A percentile compares a stretch with the other conserved stretches of the same genome.
Evolutionary conservation across 2,888 invertebrate genomes (phyloP).

Genomic region (Embidobia sp.): DNA sequence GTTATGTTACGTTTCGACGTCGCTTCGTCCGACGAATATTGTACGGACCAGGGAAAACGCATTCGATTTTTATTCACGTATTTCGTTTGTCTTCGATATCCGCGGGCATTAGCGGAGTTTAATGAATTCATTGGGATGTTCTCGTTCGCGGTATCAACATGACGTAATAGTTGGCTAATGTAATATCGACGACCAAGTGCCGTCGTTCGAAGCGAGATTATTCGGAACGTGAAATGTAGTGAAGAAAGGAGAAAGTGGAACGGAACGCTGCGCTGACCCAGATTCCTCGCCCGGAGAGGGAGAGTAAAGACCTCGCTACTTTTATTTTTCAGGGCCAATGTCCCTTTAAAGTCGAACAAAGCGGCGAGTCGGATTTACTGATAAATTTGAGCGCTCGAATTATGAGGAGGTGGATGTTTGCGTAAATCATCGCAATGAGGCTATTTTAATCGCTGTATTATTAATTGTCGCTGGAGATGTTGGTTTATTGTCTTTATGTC

Average conservation of each 20-base stretch:
- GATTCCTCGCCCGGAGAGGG: constrained; percentile 62
- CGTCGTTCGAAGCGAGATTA: constrained; percentile 35
- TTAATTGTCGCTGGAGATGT: constrained; percentile 19
- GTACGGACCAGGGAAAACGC: no score
- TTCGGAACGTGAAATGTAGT: constrained; percentile 66
- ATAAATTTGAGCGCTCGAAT: constrained; percentile 46
- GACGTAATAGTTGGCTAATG: constrained; percentile 52
- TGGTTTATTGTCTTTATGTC: background rate
- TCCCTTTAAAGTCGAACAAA: constrained; percentile 62
- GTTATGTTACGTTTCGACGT: no score
- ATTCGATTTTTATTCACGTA: constrained; percentile 1
- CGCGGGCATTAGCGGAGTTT: constrained; percentile 6
- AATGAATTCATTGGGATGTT: constrained; percentile 32
- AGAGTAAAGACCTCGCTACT: constrained; percentile 63
- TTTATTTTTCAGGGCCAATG: constrained; percentile 66
- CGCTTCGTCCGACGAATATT: no score
- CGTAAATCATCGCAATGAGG: constrained; percentile 20
- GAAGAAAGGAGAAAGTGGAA: constrained; percentile 77
- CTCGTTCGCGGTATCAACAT: constrained; percentile 33
- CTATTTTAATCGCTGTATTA: constrained; percentile 29
- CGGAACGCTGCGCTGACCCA: constrained; percentile 71
- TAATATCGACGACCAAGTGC: constrained; percentile 24
- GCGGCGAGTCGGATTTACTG: constrained; percentile 36
- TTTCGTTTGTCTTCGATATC: no score
- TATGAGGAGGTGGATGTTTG: constrained; percentile 25